A percentile compares a stretch with the other conserved stretches of the same genome.
phyloP scores from a whole-genome alignment of 1,140 invertebrate genomes.

The Phocides pigmalion region DNA sequence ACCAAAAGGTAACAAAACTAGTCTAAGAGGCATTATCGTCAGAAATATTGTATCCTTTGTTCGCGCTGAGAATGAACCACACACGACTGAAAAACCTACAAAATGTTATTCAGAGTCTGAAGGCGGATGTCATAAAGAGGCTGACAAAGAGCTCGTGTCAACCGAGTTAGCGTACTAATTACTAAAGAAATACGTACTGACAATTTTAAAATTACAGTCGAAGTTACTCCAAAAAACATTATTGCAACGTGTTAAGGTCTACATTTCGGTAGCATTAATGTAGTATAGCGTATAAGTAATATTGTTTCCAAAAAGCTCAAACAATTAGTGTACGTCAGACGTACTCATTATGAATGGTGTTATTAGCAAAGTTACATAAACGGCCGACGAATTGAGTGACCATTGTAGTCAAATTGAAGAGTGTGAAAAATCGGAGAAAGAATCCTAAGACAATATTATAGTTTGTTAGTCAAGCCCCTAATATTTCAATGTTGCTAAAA shows the following conservation, averaged over 20 bases:
- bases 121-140: slow-evolving; percentile 50
- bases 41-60: slow-evolving; percentile 56
- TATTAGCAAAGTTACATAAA: slow-evolving; percentile 61
- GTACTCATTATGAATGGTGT: slow-evolving; percentile 55
- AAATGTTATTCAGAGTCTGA: slow-evolving; percentile 55
- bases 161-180: slow-evolving; percentile 62
- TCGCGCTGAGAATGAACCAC: slow-evolving; percentile 43
- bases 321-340: slow-evolving; percentile 49
- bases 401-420: slow-evolving; percentile 47
- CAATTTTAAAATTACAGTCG: slow-evolving; percentile 44
- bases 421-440: slow-evolving; percentile 49
- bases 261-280: slow-evolving; percentile 25
- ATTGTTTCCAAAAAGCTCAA: slow-evolving; percentile 25
- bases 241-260: slow-evolving; percentile 38
- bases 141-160: slow-evolving; percentile 58
- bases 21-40: slow-evolving; percentile 28
- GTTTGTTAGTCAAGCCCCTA: slow-evolving; percentile 45
- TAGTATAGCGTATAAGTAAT: slow-evolving; percentile 3
- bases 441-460: slow-evolving; percentile 53
- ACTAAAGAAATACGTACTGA: slow-evolving; percentile 48
- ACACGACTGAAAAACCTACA: slow-evolving; percentile 63
- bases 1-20: slow-evolving; percentile 49
- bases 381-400: slow-evolving; percentile 43
- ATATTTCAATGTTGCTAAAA: slow-evolving; percentile 44
- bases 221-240: slow-evolving; percentile 27